Conservation (phyloP, 2,797 vertebrate species). For the Antrozous pallidus region DNA sequence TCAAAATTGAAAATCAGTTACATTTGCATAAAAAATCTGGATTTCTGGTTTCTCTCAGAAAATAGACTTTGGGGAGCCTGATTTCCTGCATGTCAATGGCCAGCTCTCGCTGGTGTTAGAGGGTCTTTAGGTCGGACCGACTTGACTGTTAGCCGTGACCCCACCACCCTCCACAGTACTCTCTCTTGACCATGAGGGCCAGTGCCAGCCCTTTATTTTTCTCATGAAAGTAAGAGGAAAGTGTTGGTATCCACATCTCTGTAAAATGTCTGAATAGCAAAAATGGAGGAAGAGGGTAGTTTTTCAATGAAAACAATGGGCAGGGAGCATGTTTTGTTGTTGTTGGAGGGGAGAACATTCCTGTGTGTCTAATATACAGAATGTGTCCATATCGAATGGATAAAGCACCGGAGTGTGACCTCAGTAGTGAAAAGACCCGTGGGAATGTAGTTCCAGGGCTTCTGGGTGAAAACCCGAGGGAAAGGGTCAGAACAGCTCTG, state of each 20-base stretch:
- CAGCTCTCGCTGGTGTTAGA: fast-evolving
- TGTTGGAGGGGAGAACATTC: background rate
- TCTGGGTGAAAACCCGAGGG: background rate
- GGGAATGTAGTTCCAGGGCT: background rate
- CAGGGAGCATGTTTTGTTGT: background rate
- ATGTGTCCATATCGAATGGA: background rate
- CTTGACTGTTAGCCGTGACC: background rate
- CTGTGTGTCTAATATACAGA: background rate
- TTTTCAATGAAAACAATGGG: background rate
- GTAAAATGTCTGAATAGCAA: background rate
- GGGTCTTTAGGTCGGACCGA: fast-evolving
- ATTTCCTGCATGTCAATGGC: background rate
- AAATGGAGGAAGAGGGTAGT: fast-evolving
- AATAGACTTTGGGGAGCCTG: background rate
- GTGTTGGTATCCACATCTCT: background rate
- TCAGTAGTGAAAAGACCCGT: background rate
- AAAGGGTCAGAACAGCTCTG: background rate
- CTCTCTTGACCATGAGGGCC: background rate
- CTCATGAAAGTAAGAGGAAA: background rate
- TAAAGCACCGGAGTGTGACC: background rate
- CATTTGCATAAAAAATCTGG: background rate
- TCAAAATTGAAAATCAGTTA: background rate
- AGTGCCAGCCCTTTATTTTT: background rate
- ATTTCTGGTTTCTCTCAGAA: background rate
- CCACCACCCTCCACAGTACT: fast-evolving